These are phyloP conservation scores for Chamaetylas fuelleborni DNA, from an alignment of 2,113 vertebrate species.

Conservation along the genomic window DNA sequence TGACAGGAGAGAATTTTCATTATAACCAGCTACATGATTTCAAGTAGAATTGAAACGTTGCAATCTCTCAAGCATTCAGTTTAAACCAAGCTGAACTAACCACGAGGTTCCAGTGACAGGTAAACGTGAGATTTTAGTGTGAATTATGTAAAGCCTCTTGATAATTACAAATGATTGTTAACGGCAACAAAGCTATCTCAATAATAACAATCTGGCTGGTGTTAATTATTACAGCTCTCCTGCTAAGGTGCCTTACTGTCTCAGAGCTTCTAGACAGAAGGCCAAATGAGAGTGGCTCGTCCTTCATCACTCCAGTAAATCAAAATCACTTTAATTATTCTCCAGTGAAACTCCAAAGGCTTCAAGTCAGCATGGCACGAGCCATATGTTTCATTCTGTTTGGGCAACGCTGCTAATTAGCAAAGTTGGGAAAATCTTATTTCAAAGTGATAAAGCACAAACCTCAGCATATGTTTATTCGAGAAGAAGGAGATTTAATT, in stretches of 20 bases:
- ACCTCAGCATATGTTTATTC: slow-evolving; percentile 19
- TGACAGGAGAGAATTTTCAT: not conserved
- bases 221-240: slow-evolving; percentile 37
- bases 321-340: slow-evolving; percentile 52
- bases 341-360: slow-evolving; percentile 6
- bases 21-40: not conserved
- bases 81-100: not conserved
- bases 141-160: slow-evolving; percentile 17
- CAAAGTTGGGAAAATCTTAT: not conserved
- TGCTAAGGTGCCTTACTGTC: not conserved
- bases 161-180: slow-evolving; percentile 30
- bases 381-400: slow-evolving; percentile 5
- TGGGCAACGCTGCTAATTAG: not conserved
- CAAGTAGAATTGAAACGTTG: not conserved
- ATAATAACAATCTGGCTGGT: not conserved
- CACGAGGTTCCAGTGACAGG: not conserved
- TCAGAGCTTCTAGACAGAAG: not conserved
- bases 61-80: not conserved
- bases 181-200: not conserved
- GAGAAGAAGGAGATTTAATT: not conserved
- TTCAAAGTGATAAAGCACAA: slow-evolving; percentile 20
- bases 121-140: not conserved
- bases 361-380: slow-evolving; percentile 21
- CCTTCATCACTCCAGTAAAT: slow-evolving; percentile 9
- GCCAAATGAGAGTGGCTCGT: not conserved